Evolutionary conservation across 2,113 vertebrate species (phyloP).

Genomic region (Felis chaus): DNA sequence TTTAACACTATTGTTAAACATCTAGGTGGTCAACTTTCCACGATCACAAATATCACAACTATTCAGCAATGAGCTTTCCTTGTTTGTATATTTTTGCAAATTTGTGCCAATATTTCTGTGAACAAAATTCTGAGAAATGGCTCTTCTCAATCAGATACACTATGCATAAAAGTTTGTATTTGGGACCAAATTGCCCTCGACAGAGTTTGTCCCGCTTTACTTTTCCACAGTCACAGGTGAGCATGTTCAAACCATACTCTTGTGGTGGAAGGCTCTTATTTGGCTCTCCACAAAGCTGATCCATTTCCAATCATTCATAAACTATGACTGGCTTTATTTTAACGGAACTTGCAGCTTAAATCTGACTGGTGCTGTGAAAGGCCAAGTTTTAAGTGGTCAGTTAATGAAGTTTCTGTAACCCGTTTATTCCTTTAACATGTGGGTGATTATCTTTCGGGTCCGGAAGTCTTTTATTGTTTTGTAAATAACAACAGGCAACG

Average conservation of each 20-base stretch:
- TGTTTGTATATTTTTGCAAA: background rate
- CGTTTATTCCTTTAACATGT: background rate
- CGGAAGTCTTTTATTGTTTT: background rate
- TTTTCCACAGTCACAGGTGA: background rate
- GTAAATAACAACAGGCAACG: background rate
- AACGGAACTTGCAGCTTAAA: background rate
- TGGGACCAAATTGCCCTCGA: background rate
- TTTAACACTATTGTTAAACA: background rate
- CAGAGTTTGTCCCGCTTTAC: background rate
- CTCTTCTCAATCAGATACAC: background rate
- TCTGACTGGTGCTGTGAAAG: background rate
- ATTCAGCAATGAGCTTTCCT: background rate
- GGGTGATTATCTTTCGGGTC: constrained; percentile 4
- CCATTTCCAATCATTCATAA: background rate
- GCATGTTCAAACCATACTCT: background rate
- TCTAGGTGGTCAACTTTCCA: background rate
- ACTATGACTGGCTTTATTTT: background rate
- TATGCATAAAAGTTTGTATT: background rate
- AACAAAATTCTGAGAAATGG: background rate
- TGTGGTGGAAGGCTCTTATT: background rate
- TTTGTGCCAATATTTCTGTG: background rate
- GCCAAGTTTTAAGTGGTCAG: background rate
- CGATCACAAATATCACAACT: background rate
- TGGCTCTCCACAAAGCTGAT: background rate
- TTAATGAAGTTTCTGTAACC: background rate